These are phyloP conservation scores for Mormyrus iriodes DNA, from an alignment of 2,113 vertebrate genomes.

Conservation along the genomic window DNA sequence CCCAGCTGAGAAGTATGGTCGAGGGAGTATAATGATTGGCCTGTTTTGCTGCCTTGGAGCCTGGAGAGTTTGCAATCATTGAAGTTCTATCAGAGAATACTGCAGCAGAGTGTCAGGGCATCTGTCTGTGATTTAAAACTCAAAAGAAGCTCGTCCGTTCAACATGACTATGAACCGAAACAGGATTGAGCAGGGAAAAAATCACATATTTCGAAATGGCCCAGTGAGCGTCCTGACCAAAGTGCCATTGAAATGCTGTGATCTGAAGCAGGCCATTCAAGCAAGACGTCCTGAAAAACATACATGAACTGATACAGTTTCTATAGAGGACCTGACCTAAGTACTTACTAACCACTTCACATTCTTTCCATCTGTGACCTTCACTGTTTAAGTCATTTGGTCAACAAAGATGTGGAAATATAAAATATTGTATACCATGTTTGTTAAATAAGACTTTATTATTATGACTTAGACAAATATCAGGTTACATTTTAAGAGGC, in stretches of 20 bases:
- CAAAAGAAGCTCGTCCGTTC: not conserved
- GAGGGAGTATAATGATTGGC: not conserved
- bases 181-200: not conserved
- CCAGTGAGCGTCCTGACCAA: too few relatives aligned
- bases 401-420: not conserved
- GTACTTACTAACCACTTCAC: not conserved
- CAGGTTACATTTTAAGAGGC: not conserved
- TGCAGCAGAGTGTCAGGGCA: not conserved
- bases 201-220: too few relatives aligned
- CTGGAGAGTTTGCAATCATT: not conserved
- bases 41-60: not conserved
- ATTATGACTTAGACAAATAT: not conserved
- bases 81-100: not conserved
- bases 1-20: not conserved
- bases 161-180: not conserved
- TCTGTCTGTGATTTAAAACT: not conserved
- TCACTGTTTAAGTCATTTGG: not conserved
- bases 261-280: too few relatives aligned
- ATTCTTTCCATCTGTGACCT: not conserved
- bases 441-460: not conserved
- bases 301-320: not conserved
- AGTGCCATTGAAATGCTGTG: too few relatives aligned
- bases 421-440: not conserved
- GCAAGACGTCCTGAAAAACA: not conserved
- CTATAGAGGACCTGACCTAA: not conserved